Percentiles rank a stretch among this genome's conserved stretches.
Evolutionary conservation across 1,140 invertebrate genomes (phyloP).

Genomic region (Hyles vespertilio): DNA sequence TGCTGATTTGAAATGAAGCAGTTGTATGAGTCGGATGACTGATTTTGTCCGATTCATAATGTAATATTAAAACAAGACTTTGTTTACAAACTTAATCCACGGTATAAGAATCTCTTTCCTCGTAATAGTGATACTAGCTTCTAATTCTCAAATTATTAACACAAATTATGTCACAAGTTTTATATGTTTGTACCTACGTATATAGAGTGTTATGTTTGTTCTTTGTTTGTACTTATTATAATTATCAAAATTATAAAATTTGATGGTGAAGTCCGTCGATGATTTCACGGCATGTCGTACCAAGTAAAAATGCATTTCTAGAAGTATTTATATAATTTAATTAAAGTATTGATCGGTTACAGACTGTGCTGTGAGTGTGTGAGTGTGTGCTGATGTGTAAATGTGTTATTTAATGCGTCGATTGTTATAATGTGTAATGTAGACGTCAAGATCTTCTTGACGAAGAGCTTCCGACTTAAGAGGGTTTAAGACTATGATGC

Average conservation of each 20-base stretch:
- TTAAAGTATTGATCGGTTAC: slow-evolving; percentile 59
- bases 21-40: slow-evolving; percentile 64
- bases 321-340: slow-evolving; percentile 71
- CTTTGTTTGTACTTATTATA: slow-evolving; percentile 66
- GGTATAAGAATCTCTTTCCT: slow-evolving; percentile 66
- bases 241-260: slow-evolving; percentile 51
- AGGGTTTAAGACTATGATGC: slow-evolving; percentile 49
- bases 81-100: slow-evolving; percentile 44
- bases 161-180: slow-evolving; percentile 70
- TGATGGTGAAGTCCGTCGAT: slow-evolving; percentile 26
- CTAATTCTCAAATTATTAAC: slow-evolving; percentile 67
- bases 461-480: slow-evolving; percentile 40
- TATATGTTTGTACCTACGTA: slow-evolving; percentile 54
- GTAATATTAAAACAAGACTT: slow-evolving; percentile 33
- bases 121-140: slow-evolving; percentile 74
- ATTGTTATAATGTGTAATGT: slow-evolving; percentile 53
- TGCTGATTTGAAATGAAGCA: slow-evolving; percentile 66
- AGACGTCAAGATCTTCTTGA: slow-evolving; percentile 37
- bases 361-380: slow-evolving; percentile 67
- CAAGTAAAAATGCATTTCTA: slow-evolving; percentile 73
- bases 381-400: slow-evolving; percentile 55
- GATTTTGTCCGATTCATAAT: slow-evolving; percentile 64
- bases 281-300: slow-evolving; percentile 60
- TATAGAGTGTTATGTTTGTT: slow-evolving; percentile 68
- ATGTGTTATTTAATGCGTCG: slow-evolving; percentile 68